Base-by-base conservation (phyloP, 2,888 invertebrate species). In the Idaea straminata region DNA sequence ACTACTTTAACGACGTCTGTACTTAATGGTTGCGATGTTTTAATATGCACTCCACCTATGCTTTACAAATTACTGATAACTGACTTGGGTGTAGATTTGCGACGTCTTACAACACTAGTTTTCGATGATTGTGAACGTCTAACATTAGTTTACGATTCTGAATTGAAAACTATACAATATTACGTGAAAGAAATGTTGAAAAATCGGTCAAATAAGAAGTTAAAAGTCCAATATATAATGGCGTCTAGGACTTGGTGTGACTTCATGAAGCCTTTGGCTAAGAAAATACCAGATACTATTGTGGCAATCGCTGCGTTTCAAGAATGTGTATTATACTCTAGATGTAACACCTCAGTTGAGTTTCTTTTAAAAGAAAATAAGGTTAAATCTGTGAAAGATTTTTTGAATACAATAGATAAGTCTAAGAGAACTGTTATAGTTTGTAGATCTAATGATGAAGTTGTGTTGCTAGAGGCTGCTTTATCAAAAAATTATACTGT, bases 311-410 rank as follows among this genome's bases (percentile, higher is more conserved):
- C 95, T 0, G 95, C 96, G 34, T 95, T 95, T 73, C 93, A 96
- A 72, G 97, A 97, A 86, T 96, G 96, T 61, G 94, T 96, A 0
- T 86, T 96, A 15, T 97, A 96, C 84, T 95, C 95, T 73, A 94
- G 81, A 86, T 93, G 71, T 67, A 88, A 78, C n/a, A 89, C 87
- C 15, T 77, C 84, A 0, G 86, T 91, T 0, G 82, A 82, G 65
- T 89, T 88, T 61, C 81, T 89, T 2, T 81, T 83, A 35, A 83
- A 87, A 7, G 81, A 86, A 3, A 83, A 86, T 4, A 95, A 95
- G 83, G 65, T 86, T 0, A 73, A 84, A 2, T 79, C 81, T 36
- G 78, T 95, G 58, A 72, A 91, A 77, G 94, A 92, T 7, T 89
- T 95, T 72, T 71, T 95, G 10, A 82, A 87, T 64, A 82, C 89